phyloP scores from a whole-genome alignment of 1,140 invertebrate species.

The Aphis gossypii region DNA sequence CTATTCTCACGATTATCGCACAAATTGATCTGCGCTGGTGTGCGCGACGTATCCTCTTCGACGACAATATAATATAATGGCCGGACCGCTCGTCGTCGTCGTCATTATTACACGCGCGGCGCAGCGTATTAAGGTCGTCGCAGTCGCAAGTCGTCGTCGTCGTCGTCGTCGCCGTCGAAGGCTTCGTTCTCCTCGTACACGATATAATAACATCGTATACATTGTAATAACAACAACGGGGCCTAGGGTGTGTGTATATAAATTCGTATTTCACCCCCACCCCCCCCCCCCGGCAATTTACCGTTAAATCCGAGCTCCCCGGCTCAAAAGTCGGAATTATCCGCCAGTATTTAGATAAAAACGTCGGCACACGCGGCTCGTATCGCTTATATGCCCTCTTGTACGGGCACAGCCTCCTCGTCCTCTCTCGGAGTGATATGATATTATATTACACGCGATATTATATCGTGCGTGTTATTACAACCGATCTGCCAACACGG shows the following conservation, averaged over 20 bases:
- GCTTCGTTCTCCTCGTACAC: neutral
- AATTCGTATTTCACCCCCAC: neutral
- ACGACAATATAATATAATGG: neutral
- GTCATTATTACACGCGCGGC: neutral
- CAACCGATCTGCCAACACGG: neutral
- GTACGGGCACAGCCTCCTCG: too few relatives aligned
- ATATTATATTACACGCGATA: neutral
- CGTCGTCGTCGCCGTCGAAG: neutral
- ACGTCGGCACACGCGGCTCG: too few relatives aligned
- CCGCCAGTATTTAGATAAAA: neutral
- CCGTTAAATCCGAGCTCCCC: neutral
- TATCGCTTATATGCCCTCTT: neutral
- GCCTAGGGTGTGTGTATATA: neutral
- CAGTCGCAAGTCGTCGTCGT: neutral
- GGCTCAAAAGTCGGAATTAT: neutral
- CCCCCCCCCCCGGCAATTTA: neutral
- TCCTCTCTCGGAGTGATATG: neutral
- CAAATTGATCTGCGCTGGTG: conserved; percentile 44
- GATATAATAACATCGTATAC: neutral
- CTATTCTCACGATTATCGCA: conserved; percentile 57
- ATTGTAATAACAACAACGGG: neutral
- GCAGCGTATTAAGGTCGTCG: neutral
- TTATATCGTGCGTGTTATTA: neutral
- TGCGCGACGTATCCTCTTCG: neutral
- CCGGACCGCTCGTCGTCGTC: neutral